Evolutionary conservation across 2,888 invertebrate genomes (phyloP).

Genomic region (Andricus curvator): DNA sequence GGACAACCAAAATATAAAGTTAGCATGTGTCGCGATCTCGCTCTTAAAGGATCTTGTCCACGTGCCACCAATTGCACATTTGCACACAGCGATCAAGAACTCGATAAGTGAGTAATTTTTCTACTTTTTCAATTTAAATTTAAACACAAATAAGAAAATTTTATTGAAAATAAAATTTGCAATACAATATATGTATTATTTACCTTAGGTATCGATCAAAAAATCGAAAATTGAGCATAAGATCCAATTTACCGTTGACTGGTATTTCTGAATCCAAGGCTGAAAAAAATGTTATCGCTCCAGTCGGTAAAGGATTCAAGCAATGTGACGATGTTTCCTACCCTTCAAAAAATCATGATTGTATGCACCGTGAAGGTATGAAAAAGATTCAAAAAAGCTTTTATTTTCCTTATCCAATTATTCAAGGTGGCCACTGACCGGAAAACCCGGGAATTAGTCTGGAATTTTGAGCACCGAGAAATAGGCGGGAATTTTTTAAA

Average conservation of each 20-base stretch:
- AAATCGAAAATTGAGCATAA: constrained; percentile 81
- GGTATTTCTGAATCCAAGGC: constrained; percentile 65
- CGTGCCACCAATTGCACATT: constrained; percentile 93
- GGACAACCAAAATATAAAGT: constrained; percentile 91
- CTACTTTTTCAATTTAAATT: neutral
- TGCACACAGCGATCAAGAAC: constrained; percentile 94
- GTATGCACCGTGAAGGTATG: constrained; percentile 70
- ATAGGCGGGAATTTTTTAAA: too few relatives aligned
- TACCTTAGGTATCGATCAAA: constrained; percentile 82
- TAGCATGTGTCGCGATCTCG: constrained; percentile 92
- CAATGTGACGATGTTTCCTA: constrained; percentile 75
- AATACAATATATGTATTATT: constrained; percentile 32
- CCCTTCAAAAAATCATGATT: constrained; percentile 70
- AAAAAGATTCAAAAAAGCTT: neutral
- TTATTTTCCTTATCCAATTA: neutral
- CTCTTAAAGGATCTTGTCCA: constrained; percentile 89
- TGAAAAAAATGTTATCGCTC: constrained; percentile 68
- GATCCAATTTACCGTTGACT: constrained; percentile 66
- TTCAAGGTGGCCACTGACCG: too few relatives aligned
- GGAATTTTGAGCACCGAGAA: too few relatives aligned
- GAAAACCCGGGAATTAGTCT: too few relatives aligned
- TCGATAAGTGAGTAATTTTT: constrained; percentile 84
- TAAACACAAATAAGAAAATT: neutral
- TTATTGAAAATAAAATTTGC: constrained; percentile 29
- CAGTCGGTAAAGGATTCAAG: constrained; percentile 70